phyloP scores from a whole-genome alignment of 2,797 vertebrate species.

The Gambusia yucatana region DNA sequence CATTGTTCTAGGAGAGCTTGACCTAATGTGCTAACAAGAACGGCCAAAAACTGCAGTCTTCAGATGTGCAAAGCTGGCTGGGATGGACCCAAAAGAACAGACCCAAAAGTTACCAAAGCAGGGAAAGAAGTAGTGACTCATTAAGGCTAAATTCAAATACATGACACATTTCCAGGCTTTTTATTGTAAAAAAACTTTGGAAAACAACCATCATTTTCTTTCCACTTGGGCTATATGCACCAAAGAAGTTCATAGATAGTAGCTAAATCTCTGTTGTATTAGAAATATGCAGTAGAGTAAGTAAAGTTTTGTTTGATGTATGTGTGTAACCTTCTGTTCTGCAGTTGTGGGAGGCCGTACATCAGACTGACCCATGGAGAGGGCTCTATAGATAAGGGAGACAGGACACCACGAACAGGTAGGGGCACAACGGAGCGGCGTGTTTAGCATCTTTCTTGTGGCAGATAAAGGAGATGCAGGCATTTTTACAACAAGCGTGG shows the following conservation, averaged over 20 bases:
- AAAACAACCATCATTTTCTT: neutral
- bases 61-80: neutral
- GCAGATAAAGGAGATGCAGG: neutral
- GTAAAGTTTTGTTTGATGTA: constrained; percentile 3
- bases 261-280: neutral
- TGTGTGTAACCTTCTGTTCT: constrained; percentile 52
- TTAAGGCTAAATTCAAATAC: neutral
- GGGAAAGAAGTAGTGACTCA: neutral
- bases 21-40: neutral
- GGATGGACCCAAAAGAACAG: neutral
- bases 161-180: neutral
- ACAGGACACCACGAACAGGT: constrained; percentile 87
- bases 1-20: neutral
- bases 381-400: constrained; percentile 82
- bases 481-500: neutral
- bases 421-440: constrained; percentile 25
- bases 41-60: neutral
- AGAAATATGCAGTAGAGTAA: neutral
- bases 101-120: neutral
- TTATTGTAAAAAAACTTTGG: neutral
- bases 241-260: neutral
- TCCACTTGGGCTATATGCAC: neutral
- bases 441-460: neutral
- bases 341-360: constrained; percentile 93
- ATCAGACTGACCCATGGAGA: constrained; percentile 84